phyloP scores from a whole-genome alignment of 2,113 vertebrate species.

The Nerophis ophidion region DNA sequence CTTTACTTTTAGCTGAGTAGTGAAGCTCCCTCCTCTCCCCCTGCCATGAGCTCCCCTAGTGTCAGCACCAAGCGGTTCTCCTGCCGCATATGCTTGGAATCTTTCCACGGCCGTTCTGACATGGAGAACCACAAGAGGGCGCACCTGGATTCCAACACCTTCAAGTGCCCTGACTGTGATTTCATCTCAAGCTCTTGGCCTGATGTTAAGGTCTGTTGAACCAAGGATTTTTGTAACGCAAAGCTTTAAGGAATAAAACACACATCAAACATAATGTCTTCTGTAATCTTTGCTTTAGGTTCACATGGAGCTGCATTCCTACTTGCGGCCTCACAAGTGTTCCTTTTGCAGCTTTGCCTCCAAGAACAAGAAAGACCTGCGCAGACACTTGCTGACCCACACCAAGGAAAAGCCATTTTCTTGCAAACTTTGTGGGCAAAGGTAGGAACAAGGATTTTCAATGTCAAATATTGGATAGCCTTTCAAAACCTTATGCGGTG shows the following conservation, averaged over 20 bases:
- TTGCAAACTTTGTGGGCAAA: slow-evolving; percentile 91
- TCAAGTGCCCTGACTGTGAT: slow-evolving; percentile 92
- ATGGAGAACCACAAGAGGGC: slow-evolving; percentile 99
- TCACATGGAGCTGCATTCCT: slow-evolving; percentile 88
- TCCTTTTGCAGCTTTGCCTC: slow-evolving; percentile 93
- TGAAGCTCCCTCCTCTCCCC: slow-evolving; percentile 74
- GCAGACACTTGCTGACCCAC: slow-evolving; percentile 91
- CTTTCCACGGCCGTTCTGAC: slow-evolving; percentile 89
- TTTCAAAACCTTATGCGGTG: too few species aligned
- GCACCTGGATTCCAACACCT: slow-evolving; percentile 82
- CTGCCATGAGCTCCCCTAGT: slow-evolving; percentile 53
- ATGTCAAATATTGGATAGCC: not conserved
- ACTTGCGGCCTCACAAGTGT: slow-evolving; percentile 93
- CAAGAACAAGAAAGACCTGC: slow-evolving; percentile 97
- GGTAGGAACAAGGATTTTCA: slow-evolving; percentile 64
- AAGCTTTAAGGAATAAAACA: not conserved
- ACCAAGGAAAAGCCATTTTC: slow-evolving; percentile 97
- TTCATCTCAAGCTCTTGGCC: slow-evolving; percentile 86
- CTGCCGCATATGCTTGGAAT: slow-evolving; percentile 90
- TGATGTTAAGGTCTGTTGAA: slow-evolving; percentile 80
- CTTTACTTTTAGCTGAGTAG: slow-evolving; percentile 67
- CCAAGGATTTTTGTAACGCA: not conserved
- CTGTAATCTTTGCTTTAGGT: slow-evolving; percentile 54
- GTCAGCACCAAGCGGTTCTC: slow-evolving; percentile 85
- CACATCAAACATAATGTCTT: not conserved